Evolutionary conservation across 1,140 invertebrate genomes (phyloP), one percentile per base, ranked within the genome.

Genomic region (Lethrus apterus): DNA sequence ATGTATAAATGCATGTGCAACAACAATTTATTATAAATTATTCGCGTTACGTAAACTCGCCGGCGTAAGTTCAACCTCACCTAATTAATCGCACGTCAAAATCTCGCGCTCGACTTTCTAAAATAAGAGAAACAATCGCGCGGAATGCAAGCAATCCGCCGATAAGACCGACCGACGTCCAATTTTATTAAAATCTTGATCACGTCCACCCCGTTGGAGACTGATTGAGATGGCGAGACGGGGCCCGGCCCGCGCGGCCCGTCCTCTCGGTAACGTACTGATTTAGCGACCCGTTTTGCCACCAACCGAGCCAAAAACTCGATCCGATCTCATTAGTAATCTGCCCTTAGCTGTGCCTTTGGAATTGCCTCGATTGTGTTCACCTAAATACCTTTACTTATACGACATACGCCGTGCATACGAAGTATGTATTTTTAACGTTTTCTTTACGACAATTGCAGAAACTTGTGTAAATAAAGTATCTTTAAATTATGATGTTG

Each of bases 221-320:
- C 29, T 44, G 41, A 44, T 44, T 44, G 41, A 44, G 29, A 30
- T 31, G 26, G 26, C 41, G 41, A 44, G 41, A 44, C 41, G 29
- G 18, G 29, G 19, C 29, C 26, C 3, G 26, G 11, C 14, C 34
- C 32, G 29, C 10, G 20, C 4, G 11, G 17, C 18, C 13, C 10
- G 15, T 8, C 17, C 35, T 11, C 14, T 44, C 41, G 41, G 40
- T 21, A 38, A 38, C 13, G 40, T 15, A 30, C 41, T 31, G 41
- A 44, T 44, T 44, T 44, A 44, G 41, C 41, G 41, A 44, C 26
- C 29, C 41, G 41, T 44, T 44, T 20, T 44, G 18, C 41, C 41
- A 44, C 41, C 41, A 44, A 44, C 41, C 15, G 41, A 44, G 41
- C 14, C 21, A 17, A 20, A 44, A 44, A 44, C 26, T 18, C 9